phyloP scores from a whole-genome alignment of 1,140 invertebrate species.

The Drosophila pachea region DNA sequence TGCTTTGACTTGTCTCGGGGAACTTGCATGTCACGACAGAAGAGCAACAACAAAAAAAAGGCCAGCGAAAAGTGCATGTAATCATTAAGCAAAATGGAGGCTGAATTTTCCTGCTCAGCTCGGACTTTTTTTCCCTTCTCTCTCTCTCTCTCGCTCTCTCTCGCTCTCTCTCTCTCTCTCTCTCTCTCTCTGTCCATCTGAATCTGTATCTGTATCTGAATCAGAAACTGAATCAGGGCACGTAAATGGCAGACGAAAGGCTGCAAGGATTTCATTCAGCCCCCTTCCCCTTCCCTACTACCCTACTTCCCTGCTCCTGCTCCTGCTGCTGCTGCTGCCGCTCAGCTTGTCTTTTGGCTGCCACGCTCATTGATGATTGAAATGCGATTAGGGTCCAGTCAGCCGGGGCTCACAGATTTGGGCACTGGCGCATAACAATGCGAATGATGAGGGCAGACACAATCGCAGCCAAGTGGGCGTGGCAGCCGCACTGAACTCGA shows the following conservation, averaged over 20 bases:
- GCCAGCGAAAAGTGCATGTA: constrained; percentile 48
- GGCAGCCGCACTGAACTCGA: neutral
- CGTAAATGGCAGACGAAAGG: constrained; percentile 23
- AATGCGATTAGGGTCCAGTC: constrained; percentile 71
- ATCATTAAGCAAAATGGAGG: constrained; percentile 50
- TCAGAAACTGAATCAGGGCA: constrained; percentile 7
- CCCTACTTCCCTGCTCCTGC: too few relatives aligned
- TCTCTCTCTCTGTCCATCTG: constrained; percentile 1
- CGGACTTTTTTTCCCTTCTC: neutral
- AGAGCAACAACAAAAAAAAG: neutral
- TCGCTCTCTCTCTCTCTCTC: too few relatives aligned
- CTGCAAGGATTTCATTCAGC: constrained; percentile 33
- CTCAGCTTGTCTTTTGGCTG: constrained; percentile 52
- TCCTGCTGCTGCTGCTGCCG: neutral
- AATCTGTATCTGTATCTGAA: neutral
- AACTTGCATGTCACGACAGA: constrained; percentile 25
- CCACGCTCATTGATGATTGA: constrained; percentile 69
- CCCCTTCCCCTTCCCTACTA: too few relatives aligned
- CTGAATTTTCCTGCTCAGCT: constrained; percentile 34
- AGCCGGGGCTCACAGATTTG: constrained; percentile 63
- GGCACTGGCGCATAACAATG: constrained; percentile 71
- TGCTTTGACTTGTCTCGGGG: constrained; percentile 30
- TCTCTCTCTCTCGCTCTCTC: neutral
- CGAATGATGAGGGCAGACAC: constrained; percentile 74
- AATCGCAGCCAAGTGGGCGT: constrained; percentile 22